Conservation (phyloP, 2,113 vertebrate species). For the Oenanthe oenanthe region DNA sequence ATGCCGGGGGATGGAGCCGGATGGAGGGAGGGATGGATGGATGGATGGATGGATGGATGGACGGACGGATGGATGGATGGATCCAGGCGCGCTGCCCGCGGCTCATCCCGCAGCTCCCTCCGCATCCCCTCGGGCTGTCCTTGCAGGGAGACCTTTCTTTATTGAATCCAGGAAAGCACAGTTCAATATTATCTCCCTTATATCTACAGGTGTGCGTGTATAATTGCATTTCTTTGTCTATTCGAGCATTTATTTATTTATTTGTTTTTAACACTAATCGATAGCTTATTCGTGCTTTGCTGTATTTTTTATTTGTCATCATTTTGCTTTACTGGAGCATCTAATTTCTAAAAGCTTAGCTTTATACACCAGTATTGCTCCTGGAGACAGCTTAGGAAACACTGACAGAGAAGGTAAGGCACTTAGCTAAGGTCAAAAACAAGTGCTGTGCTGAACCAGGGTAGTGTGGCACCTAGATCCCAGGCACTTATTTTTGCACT, state of each 20-base stretch:
- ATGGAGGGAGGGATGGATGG: no score
- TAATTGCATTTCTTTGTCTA: neutral
- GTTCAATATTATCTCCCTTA: slow-evolving; percentile 30
- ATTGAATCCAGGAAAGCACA: slow-evolving; percentile 68
- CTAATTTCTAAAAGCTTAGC: neutral
- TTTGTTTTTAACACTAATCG: neutral
- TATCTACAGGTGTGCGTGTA: slow-evolving; percentile 44
- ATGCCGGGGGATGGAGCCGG: no score
- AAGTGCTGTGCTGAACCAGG: neutral
- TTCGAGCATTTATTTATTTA: neutral
- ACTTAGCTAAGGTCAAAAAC: neutral
- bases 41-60: no score
- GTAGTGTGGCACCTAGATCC: neutral
- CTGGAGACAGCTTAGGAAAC: neutral
- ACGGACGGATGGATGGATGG: no score
- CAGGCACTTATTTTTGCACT: neutral
- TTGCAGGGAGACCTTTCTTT: neutral
- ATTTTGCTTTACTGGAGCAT: neutral
- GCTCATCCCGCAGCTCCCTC: neutral
- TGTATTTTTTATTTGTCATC: neutral
- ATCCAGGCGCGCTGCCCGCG: neutral
- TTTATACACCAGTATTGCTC: neutral
- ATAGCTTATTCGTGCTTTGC: slow-evolving; percentile 17
- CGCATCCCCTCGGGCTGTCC: neutral
- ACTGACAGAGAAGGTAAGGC: neutral